Conservation (phyloP, 2,113 vertebrate species). For the Balaeniceps rex region DNA sequence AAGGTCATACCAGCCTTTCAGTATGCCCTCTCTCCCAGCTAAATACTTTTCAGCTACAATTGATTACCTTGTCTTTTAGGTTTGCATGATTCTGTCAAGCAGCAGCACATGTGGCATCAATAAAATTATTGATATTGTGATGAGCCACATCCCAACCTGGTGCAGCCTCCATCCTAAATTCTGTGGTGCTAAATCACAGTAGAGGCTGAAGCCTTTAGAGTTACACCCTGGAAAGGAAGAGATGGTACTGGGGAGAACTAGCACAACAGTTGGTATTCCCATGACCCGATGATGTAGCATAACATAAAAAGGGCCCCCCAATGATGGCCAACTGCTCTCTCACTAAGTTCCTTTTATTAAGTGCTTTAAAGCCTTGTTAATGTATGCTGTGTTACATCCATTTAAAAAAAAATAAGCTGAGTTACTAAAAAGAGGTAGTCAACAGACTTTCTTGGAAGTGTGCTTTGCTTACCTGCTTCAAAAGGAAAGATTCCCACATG, state of each 20-base stretch:
- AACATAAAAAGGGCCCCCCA: background rate
- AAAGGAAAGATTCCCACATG: background rate
- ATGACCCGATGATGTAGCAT: background rate
- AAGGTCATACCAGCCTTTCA: constrained; percentile 3
- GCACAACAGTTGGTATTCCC: background rate
- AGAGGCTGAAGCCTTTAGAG: background rate
- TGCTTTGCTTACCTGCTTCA: background rate
- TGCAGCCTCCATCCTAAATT: background rate
- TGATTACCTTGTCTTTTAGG: background rate
- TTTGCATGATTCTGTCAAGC: background rate
- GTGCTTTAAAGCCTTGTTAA: background rate
- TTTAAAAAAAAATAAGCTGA: background rate
- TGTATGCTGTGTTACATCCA: background rate
- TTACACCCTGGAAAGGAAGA: background rate
- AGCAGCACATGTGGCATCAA: background rate
- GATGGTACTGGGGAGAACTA: background rate
- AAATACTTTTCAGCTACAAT: constrained; percentile 10
- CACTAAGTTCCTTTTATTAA: background rate
- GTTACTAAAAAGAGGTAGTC: background rate
- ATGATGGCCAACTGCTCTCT: background rate
- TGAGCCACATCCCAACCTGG: background rate
- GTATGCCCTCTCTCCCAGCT: background rate
- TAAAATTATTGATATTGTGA: background rate
- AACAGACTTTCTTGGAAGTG: background rate
- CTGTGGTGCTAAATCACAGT: background rate